These are phyloP conservation scores for Synergus japonicus DNA, from an alignment of 2,888 invertebrate genomes.

Conservation along the genomic window DNA sequence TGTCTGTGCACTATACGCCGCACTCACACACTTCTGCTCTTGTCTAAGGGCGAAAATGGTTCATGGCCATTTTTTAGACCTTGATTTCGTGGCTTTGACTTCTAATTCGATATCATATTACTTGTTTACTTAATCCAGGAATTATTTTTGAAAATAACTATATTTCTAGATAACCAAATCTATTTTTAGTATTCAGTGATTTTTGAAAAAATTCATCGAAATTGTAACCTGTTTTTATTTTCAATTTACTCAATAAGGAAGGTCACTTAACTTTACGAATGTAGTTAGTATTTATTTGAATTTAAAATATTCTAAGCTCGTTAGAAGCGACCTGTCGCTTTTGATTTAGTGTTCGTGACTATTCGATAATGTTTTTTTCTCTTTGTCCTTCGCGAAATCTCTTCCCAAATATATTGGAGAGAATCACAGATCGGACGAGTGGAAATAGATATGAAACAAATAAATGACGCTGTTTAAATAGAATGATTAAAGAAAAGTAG, in stretches of 20 bases:
- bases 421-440: slow-evolving; percentile 55
- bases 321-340: slow-evolving; percentile 55
- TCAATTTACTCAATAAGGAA: not conserved
- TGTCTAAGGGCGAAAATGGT: slow-evolving; percentile 71
- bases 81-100: slow-evolving; percentile 55
- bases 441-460: slow-evolving; percentile 60
- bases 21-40: slow-evolving; percentile 55
- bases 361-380: slow-evolving; percentile 38
- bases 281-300: not conserved
- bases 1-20: slow-evolving; percentile 70
- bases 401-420: slow-evolving; percentile 54
- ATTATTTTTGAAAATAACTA: not conserved
- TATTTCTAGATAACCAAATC: not conserved
- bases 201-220: no score
- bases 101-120: not conserved
- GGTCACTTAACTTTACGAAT: not conserved
- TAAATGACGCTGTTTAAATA: slow-evolving; percentile 50
- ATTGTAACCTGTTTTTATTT: no score
- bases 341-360: slow-evolving; percentile 48
- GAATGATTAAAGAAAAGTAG: slow-evolving; percentile 15
- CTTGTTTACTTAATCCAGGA: not conserved
- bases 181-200: not conserved
- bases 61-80: slow-evolving; percentile 69
- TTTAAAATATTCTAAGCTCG: slow-evolving; percentile 49
- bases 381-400: slow-evolving; percentile 45